These are phyloP conservation scores for Pristionchus mayeri DNA, from an alignment of 2,888 invertebrate species.

Conservation along the genomic window DNA sequence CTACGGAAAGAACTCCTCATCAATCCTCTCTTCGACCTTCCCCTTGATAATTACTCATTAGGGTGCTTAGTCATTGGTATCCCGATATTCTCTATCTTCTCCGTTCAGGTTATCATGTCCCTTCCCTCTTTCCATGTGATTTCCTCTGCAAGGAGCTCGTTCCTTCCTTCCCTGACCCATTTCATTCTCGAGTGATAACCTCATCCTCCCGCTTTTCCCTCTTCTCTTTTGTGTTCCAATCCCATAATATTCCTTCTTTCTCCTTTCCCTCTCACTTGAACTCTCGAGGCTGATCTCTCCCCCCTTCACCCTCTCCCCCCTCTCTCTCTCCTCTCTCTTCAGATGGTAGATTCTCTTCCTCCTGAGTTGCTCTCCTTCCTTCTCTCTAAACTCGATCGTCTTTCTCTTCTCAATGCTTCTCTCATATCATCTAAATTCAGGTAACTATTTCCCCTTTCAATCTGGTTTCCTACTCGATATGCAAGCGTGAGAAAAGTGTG, in stretches of 20 bases:
- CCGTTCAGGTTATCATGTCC: background rate
- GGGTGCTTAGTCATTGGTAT: no score
- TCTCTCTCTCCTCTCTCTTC: background rate
- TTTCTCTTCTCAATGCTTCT: constrained; percentile 19
- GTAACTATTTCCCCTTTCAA: constrained; percentile 10
- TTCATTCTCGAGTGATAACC: constrained; percentile 26
- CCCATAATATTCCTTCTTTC: constrained; percentile 2
- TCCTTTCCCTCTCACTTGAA: constrained; percentile 29
- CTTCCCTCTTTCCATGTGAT: background rate
- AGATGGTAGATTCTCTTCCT: constrained; percentile 18
- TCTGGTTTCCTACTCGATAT: background rate
- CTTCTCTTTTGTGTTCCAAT: constrained; percentile 5
- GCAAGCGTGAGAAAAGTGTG: constrained; percentile 8
- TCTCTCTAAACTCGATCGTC: constrained; percentile 23
- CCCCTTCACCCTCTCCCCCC: background rate
- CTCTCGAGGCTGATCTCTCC: constrained; percentile 13
- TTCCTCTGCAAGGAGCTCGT: background rate
- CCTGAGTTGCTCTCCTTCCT: background rate
- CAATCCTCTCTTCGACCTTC: background rate
- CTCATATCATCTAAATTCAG: constrained; percentile 17
- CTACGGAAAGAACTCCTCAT: background rate
- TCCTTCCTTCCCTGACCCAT: constrained; percentile 17
- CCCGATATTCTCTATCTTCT: background rate
- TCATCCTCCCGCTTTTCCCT: background rate
- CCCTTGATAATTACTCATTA: no score